Evolutionary conservation across 1,140 invertebrate genomes (phyloP), one percentile per base, ranked within the genome.

Genomic region (Saxidomus purpurata): DNA sequence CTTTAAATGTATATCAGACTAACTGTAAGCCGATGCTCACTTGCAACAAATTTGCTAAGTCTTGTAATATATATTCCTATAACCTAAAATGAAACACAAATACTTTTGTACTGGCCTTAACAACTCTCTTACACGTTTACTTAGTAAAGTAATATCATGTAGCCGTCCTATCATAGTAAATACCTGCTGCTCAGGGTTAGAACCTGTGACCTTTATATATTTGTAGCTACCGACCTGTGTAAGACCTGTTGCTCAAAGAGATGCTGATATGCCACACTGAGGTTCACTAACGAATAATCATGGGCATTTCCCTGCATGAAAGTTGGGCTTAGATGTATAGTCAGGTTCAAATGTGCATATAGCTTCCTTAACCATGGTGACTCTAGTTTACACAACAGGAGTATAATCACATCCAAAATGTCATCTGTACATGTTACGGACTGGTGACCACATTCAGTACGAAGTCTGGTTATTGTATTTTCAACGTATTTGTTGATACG

Each of bases 241-340:
- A 89, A 28, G 22, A 84, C 52, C 28, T 77, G 36, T 40, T 89
- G 79, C 25, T 89, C 87, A 89, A 83, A 83, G 11, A 89, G 61
- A 34, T 89, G 81, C 19, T 89, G 80, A 36, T 76, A 89, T 17
- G 87, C 87, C 1, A 83, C 67, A 25, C 49, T 59, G 15, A 89
- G 31, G 8, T 59, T 89, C 19, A 81, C 79, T 8, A 89, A 38
- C n/a, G 87, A 76, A 74, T 89, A 89, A 43, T 89, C 87, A 76
- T 89, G 87, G 28, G 87, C 87, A 61, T 84, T 89, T 6, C 87
- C 87, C 31, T 83, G 80, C 87, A 89, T 89, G 34, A 89, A 89
- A 0, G 43, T 25, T 40, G 87, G 87, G 38, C 63, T 55, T 22
- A 89, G 47, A 43, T 83, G 80, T 55, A 89, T 83, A 19, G 80